Conservation (phyloP, 2,888 invertebrate genomes). For the Candidula unifasciata region DNA sequence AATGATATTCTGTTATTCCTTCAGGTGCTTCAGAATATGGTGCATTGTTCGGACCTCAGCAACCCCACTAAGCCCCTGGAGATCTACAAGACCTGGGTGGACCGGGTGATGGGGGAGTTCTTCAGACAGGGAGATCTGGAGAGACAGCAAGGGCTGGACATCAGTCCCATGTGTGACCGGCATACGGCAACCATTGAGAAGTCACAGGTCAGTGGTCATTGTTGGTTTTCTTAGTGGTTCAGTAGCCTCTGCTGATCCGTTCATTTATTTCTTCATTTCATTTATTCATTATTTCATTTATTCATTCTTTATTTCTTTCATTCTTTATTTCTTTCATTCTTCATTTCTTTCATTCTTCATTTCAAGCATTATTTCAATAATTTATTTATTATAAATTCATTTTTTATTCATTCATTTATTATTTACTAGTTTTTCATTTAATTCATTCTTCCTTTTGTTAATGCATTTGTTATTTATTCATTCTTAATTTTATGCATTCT, state of each 20-base stretch:
- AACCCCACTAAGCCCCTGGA: conserved; percentile 93
- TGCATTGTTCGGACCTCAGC: conserved; percentile 98
- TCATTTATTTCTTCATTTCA: neutral
- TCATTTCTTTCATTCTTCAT: too few relatives aligned
- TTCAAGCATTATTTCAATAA: too few relatives aligned
- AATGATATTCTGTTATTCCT: neutral
- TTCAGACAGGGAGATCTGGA: conserved; percentile 98
- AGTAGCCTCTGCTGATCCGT: neutral
- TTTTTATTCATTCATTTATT: too few relatives aligned
- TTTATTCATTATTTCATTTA: too few relatives aligned
- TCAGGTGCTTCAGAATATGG: conserved; percentile 97
- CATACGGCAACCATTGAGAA: conserved; percentile 98
- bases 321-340: too few relatives aligned
- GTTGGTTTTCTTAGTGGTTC: too few relatives aligned
- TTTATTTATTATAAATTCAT: too few relatives aligned
- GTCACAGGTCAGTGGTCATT: conserved; percentile 86
- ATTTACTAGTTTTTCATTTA: too few relatives aligned
- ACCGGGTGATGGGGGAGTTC: conserved; percentile 97
- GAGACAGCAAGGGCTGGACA: conserved; percentile 95
- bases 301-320: too few relatives aligned
- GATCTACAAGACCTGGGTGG: conserved; percentile 95
- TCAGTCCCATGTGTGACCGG: conserved; percentile 99
- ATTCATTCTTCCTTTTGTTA: too few relatives aligned
- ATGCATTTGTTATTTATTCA: too few relatives aligned
- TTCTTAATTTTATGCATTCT: too few relatives aligned